Conservation (phyloP, 2,113 vertebrate species). For the Upupa epops region DNA sequence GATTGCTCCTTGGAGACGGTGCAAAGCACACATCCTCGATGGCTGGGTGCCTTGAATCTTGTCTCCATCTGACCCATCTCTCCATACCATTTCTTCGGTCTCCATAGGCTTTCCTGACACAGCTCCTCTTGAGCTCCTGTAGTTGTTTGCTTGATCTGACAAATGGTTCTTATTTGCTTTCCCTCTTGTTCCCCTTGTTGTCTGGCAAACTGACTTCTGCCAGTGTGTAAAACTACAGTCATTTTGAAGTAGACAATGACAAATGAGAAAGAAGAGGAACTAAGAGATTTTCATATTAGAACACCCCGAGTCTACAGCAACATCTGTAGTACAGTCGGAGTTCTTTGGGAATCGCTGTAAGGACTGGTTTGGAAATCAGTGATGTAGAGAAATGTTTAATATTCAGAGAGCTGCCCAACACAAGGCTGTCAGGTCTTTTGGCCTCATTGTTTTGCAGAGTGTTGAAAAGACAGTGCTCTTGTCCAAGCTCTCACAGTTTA, state of each 20-base stretch:
- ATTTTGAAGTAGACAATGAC: background rate
- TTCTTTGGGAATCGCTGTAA: background rate
- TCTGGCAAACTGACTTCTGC: background rate
- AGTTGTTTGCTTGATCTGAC: background rate
- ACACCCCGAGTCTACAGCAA: background rate
- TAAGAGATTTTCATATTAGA: background rate
- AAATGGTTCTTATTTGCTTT: background rate
- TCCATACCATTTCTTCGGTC: background rate
- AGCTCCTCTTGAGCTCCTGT: background rate
- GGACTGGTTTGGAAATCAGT: background rate
- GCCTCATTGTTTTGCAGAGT: background rate
- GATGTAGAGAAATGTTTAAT: background rate
- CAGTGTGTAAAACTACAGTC: background rate
- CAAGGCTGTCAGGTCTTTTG: rapidly evolving
- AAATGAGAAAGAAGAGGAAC: background rate
- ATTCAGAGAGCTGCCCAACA: background rate
- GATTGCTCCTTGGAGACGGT: background rate
- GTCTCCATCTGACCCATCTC: background rate
- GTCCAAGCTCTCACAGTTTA: rapidly evolving
- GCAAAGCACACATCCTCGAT: background rate
- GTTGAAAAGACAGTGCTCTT: background rate
- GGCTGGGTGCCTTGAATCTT: background rate
- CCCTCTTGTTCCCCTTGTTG: background rate
- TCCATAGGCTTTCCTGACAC: background rate
- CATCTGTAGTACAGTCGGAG: background rate